These are phyloP conservation scores for Hypomesus transpacificus DNA, from an alignment of 2,113 vertebrate species.

Conservation along the genomic window DNA sequence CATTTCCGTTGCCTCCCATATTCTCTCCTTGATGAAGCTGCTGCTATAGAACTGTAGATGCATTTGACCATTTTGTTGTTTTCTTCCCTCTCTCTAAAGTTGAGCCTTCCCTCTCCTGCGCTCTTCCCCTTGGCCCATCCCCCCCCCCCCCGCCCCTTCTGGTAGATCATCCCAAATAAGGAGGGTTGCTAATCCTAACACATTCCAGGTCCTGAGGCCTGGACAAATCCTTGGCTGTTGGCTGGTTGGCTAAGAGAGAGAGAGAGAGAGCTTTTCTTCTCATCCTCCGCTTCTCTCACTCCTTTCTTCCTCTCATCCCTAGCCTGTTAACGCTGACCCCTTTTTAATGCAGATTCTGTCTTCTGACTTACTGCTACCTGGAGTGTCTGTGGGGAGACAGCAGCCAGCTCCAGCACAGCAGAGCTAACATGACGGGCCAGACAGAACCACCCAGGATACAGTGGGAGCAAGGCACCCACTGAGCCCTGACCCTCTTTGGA, in stretches of 20 bases:
- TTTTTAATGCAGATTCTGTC: slow-evolving; percentile 4
- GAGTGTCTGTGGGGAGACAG: not conserved
- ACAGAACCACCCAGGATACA: not conserved
- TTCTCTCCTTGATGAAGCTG: not conserved
- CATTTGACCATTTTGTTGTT: slow-evolving; percentile 56
- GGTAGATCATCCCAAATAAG: slow-evolving; percentile 25
- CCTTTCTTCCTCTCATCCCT: not conserved
- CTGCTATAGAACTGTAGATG: slow-evolving; percentile 1
- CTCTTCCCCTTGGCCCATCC: slow-evolving; percentile 51
- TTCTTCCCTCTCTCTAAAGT: slow-evolving; percentile 73
- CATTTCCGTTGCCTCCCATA: not conserved
- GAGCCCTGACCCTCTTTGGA: not conserved
- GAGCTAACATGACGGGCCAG: not conserved
- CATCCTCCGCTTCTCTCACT: not conserved
- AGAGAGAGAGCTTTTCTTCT: slow-evolving; percentile 6
- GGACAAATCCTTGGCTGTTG: slow-evolving; percentile 17
- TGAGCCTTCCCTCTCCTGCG: slow-evolving; percentile 69
- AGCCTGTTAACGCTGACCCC: not conserved
- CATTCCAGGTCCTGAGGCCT: slow-evolving; percentile 31
- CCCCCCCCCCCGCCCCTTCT: slow-evolving; percentile 1
- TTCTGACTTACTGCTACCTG: not conserved
- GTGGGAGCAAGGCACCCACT: not conserved
- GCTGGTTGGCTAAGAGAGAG: not conserved
- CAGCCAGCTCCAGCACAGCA: slow-evolving; percentile 6
- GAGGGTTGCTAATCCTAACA: slow-evolving; percentile 29